Conservation (phyloP, 2,797 vertebrate species). For the Hoplostethus atlanticus region DNA sequence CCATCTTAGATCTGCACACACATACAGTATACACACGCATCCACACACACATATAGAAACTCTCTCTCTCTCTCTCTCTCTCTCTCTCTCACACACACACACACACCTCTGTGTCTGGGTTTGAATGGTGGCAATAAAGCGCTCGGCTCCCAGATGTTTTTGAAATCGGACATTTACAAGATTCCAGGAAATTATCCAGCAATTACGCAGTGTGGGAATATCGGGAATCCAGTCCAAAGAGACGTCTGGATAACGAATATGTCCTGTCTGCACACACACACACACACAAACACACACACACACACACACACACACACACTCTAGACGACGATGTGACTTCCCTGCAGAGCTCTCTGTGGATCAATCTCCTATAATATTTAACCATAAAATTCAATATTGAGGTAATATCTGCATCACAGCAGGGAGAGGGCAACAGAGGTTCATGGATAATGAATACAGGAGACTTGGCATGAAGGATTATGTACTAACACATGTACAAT, state of each 20-base stretch:
- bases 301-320: too few relatives aligned
- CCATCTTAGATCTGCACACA: too few relatives aligned
- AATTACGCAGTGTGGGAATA: too few relatives aligned
- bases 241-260: too few relatives aligned
- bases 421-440: conserved; percentile 2
- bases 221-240: too few relatives aligned
- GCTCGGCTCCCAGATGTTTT: too few relatives aligned
- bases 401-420: conserved; percentile 38
- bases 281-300: too few relatives aligned
- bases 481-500: neutral
- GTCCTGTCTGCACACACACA: too few relatives aligned
- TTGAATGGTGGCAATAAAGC: too few relatives aligned
- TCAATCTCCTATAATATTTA: conserved; percentile 47
- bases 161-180: neutral
- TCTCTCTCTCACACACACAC: too few relatives aligned
- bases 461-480: conserved; percentile 7
- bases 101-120: too few relatives aligned
- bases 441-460: neutral
- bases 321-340: conserved; percentile 28
- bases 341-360: conserved; percentile 65
- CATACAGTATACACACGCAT: neutral
- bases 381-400: conserved; percentile 32
- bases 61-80: too few relatives aligned
- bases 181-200: conserved; percentile 1
- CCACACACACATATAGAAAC: neutral